Evolutionary conservation across 2,888 invertebrate genomes (phyloP), one percentile per base, ranked within the genome.

Genomic region (Xestia sexstrigata): DNA sequence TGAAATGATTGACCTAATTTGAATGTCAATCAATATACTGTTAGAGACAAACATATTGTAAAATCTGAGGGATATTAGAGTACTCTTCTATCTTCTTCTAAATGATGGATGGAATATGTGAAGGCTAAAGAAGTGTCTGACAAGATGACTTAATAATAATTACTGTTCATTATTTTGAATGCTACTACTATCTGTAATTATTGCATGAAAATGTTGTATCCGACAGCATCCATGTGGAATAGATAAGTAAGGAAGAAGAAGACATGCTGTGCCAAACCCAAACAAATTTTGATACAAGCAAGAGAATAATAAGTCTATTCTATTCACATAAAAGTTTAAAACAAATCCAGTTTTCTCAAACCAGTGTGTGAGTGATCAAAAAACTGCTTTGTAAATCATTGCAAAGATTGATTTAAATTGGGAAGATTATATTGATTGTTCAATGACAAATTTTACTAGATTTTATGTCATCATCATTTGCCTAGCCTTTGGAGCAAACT

Each of bases 1-100:
- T 49, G 17, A 49, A 65, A 35, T 76, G 23, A 65, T 58, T 69
- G 26, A 30, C n/a, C 39, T 55, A 30, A 82, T 63, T 47, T 58
- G 39, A 81, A 15, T 55, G n/a, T 26, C n/a, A 30, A 0, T 58
- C 55, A 72, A 13, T 60, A 45, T 13, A 17, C 42, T 35, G 23
- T 26, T 35, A 0, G 2, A 58, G n/a, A 17, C 23, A 8, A 55
- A n/a, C 9, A 35, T 42, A n/a, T 49, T 65, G 13, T n/a, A n/a
- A n/a, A n/a, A n/a, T n/a, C n/a, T n/a, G n/a, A n/a, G n/a, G n/a
- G n/a, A n/a, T n/a, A n/a, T n/a, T n/a, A n/a, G n/a, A n/a, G n/a
- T n/a, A n/a, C n/a, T n/a, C n/a, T n/a, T n/a, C n/a, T n/a, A n/a
- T n/a, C n/a, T n/a, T n/a, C n/a, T n/a, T n/a, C n/a, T n/a, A n/a